A percentile compares a stretch with the other conserved stretches of the same genome.
These are phyloP conservation scores for Neosalanx taihuensis DNA, from an alignment of 2,797 vertebrate genomes.

Conservation along the genomic window DNA sequence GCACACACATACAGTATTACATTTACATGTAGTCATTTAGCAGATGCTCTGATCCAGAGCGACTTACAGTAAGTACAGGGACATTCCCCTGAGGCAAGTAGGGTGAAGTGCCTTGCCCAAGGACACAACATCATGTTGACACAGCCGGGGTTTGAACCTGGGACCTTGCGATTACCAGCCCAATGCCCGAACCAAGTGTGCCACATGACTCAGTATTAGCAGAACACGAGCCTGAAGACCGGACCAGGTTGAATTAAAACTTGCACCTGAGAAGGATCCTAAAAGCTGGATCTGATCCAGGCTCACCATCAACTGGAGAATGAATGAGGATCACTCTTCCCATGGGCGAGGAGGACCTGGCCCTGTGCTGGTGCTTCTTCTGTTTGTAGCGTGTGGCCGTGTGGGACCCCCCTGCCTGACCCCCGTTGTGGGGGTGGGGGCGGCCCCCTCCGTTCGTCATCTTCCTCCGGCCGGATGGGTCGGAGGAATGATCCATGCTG, in stretches of 20 bases:
- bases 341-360: conserved; percentile 86
- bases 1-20: conserved; percentile 38
- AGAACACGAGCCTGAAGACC: no score
- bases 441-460: conserved; percentile 78
- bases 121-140: no score
- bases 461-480: conserved; percentile 68
- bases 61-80: no score
- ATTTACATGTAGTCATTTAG: conserved; percentile 5
- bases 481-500: conserved; percentile 83
- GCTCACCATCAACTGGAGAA: conserved; percentile 86
- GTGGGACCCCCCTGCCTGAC: conserved; percentile 80
- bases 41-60: no score
- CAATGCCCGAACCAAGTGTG: no score
- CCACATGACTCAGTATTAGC: no score
- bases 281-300: no score
- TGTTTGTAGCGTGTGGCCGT: conserved; percentile 79
- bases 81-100: no score
- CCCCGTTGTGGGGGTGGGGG: conserved; percentile 54
- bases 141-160: no score
- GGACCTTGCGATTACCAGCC: no score
- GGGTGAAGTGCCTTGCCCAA: no score
- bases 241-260: no score
- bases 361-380: conserved; percentile 81
- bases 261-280: neutral
- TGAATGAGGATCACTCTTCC: conserved; percentile 97